Conservation (phyloP, 2,113 vertebrate species). For the Azemiops feae region DNA sequence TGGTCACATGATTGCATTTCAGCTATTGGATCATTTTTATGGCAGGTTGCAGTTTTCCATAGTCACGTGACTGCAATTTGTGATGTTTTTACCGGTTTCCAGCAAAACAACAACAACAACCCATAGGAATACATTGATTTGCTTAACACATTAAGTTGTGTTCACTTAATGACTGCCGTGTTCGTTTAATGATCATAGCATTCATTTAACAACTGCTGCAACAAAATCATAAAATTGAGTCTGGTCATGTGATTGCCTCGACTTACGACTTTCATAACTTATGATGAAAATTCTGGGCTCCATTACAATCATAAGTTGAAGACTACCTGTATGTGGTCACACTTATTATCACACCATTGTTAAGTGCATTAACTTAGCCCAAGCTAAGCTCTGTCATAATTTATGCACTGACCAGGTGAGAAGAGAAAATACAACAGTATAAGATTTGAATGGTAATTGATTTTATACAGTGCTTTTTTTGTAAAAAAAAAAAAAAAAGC, state of each 20-base stretch:
- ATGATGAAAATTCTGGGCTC: background rate
- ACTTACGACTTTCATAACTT: background rate
- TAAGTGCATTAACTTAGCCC: background rate
- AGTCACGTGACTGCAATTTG: background rate
- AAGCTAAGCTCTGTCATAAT: too few species aligned
- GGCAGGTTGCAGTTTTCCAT: background rate
- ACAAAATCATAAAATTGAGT: background rate
- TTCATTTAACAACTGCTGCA: background rate
- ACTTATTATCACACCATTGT: background rate
- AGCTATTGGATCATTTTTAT: background rate
- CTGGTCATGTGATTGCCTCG: background rate
- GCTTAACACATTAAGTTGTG: background rate
- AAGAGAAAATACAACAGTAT: background rate
- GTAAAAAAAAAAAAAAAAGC: too few species aligned
- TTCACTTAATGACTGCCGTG: background rate
- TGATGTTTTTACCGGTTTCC: background rate
- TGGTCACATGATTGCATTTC: background rate
- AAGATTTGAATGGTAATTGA: background rate
- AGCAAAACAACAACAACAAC: background rate
- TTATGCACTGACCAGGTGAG: background rate
- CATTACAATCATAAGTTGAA: background rate
- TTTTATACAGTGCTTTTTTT: too few species aligned
- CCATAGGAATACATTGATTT: background rate
- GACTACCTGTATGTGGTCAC: background rate
- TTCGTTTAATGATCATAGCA: background rate